phyloP scores from a whole-genome alignment of 2,888 invertebrate species.

The Melitaea athalia region DNA sequence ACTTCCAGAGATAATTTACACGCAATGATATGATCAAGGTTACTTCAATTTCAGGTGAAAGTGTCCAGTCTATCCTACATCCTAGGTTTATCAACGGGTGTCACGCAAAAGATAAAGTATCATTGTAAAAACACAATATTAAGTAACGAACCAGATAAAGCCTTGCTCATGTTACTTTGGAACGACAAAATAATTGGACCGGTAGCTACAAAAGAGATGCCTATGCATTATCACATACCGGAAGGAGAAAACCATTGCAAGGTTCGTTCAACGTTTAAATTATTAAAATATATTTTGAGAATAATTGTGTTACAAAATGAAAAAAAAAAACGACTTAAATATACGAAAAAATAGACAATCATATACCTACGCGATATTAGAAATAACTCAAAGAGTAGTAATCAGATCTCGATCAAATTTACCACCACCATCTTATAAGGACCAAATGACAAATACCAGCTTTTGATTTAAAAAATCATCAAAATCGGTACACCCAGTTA shows the following conservation, averaged over 20 bases:
- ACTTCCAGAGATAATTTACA: background rate
- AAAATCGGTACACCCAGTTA: too few species aligned
- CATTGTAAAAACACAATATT: background rate
- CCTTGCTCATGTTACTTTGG: background rate
- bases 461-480: too few species aligned
- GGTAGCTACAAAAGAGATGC: background rate
- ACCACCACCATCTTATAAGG: too few species aligned
- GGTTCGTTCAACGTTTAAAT: background rate
- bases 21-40: background rate
- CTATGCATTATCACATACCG: background rate
- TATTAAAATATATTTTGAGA: background rate
- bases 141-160: background rate
- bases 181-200: conserved; percentile 1
- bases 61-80: background rate
- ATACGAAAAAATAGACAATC: too few species aligned
- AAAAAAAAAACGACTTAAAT: too few species aligned
- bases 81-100: background rate
- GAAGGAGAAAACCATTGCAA: background rate
- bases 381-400: too few species aligned
- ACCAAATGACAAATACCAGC: too few species aligned
- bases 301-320: too few species aligned
- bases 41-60: background rate
- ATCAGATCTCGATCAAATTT: too few species aligned
- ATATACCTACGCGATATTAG: too few species aligned
- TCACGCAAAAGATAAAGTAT: conserved; percentile 1